Conservation (phyloP, 64 coral and sea anemone species). For the Pocillopora damicornis region DNA sequence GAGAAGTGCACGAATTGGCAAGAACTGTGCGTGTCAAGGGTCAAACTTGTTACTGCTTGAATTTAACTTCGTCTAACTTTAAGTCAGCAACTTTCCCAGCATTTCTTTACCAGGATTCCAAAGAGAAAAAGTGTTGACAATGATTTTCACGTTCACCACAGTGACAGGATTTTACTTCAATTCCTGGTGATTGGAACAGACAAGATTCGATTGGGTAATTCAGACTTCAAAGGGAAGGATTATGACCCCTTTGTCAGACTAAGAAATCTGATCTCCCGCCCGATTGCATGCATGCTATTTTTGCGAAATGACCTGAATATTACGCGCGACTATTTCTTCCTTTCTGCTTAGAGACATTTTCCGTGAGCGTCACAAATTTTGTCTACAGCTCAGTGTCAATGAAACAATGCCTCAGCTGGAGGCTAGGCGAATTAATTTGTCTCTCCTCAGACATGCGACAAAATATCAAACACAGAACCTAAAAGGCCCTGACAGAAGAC, state of each 20-base stretch:
- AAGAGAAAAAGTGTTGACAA: not conserved
- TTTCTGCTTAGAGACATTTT: too few species aligned
- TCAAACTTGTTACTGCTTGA: not conserved
- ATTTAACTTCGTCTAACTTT: not conserved
- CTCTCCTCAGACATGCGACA: not conserved
- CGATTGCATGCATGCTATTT: not conserved
- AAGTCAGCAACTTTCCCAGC: not conserved
- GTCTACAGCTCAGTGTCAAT: not conserved
- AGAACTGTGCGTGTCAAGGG: not conserved
- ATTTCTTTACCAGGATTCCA: not conserved
- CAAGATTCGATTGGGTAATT: not conserved
- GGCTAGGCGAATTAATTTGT: not conserved
- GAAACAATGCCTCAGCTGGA: not conserved
- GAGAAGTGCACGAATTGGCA: not conserved
- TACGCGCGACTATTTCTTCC: not conserved
- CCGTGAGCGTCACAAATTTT: not conserved
- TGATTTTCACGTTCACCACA: not conserved
- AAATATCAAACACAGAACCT: conserved; percentile 5
- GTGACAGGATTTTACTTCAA: not conserved
- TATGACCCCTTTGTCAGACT: not conserved
- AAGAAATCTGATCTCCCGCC: not conserved
- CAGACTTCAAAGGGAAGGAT: not conserved
- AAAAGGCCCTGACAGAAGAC: not conserved
- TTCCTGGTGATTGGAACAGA: not conserved
- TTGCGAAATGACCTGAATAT: not conserved